Evolutionary conservation across 2,113 vertebrate species (phyloP).

Genomic region (Neotoma lepida): DNA sequence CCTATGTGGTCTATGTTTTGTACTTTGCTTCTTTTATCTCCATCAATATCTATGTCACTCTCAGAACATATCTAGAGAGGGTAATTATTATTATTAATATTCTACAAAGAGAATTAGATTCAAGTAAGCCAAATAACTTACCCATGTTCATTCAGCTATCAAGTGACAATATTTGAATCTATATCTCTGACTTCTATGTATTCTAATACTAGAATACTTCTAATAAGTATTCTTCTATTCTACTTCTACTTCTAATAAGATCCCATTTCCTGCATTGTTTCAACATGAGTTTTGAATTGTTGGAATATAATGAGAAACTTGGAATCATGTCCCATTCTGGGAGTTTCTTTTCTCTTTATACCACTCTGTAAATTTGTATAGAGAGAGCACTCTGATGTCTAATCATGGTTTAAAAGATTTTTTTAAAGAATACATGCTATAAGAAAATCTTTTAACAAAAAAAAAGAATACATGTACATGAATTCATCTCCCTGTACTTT

Average conservation of each 20-base stretch:
- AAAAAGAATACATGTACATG: neutral
- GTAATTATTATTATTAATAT: neutral
- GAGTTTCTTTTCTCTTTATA: conserved; percentile 10
- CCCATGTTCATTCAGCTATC: neutral
- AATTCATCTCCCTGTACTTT: neutral
- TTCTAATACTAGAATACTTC: neutral
- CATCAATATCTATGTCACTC: neutral
- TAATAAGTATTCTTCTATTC: neutral
- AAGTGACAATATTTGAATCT: neutral
- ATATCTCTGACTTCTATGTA: neutral
- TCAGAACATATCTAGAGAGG: neutral
- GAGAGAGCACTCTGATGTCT: neutral
- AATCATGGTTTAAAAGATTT: neutral
- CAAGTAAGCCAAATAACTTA: neutral
- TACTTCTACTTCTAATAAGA: too few relatives aligned
- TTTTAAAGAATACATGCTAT: neutral
- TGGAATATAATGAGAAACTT: neutral
- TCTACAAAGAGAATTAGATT: neutral
- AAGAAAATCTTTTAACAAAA: too few relatives aligned
- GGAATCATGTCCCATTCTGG: neutral
- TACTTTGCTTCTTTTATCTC: neutral
- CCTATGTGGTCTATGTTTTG: neutral
- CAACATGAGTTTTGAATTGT: neutral
- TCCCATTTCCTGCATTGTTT: neutral
- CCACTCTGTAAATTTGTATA: neutral